Base-by-base conservation (phyloP, 2,888 invertebrate genomes). In the Tipula vernalis region DNA sequence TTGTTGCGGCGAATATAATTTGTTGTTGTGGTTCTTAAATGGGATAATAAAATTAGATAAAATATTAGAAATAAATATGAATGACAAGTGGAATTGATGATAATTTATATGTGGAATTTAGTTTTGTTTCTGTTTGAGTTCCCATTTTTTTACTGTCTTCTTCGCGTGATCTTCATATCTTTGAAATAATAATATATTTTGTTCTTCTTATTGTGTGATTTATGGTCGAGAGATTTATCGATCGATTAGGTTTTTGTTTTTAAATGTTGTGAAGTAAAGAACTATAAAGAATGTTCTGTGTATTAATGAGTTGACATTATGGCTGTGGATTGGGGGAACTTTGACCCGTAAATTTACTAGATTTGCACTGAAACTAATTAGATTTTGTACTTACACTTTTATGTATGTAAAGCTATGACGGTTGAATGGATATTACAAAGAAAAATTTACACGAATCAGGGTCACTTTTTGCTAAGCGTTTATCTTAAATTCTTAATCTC, bases 31-130 rank as follows among this genome's bases (percentile, higher is more conserved):
- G 71, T 28, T 71, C 71, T 71, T 10, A 71, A 71, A 71, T 71
- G 71, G 71, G 71, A 71, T 71, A 71, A 71, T 71, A 71, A 71
- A 71, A 71, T 28, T 71, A 71, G 71, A 71, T 71, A 71, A 71
- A 71, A 71, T 71, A 71, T 71, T 71, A 71, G 28, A 71, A 71
- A 71, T 71, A 71, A 71, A 71, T 71, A 71, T 71, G 71, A 71
- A 71, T 71, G 71, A 71, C 71, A 71, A 71, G 71, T 71, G 71
- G 71, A 71, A 71, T 71, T 71, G 71, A 71, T 71, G 71, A 71
- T 71, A 71, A 71, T 71, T 71, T 71, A 71, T 71, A 28, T 71
- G 10, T 71, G 28, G 71, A 71, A 71, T 71, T 71, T 71, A 71
- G 71, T 28, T 71, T 71, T 71, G 71, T 71, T 71, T 71, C 71